phyloP scores from a whole-genome alignment of 2,797 vertebrate genomes.

The Stomatorhinus walkeri region DNA sequence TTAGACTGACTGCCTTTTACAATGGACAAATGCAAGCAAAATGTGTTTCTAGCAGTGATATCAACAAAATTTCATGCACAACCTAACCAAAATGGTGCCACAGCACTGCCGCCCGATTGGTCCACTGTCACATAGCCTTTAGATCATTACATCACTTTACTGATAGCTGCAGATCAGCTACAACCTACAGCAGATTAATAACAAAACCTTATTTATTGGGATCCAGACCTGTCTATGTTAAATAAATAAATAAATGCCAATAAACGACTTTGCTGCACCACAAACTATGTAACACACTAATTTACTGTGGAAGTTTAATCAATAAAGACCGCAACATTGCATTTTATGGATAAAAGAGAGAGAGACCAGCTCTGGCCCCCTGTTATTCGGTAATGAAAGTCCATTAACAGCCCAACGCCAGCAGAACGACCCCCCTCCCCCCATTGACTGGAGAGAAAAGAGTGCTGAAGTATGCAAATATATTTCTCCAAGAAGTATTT shows the following conservation, averaged over 20 bases:
- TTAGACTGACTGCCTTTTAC: background rate
- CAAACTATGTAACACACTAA: background rate
- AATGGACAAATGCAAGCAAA: background rate
- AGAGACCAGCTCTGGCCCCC: background rate
- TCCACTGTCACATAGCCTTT: background rate
- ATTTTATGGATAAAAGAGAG: background rate
- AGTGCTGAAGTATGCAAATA: background rate
- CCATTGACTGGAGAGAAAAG: background rate
- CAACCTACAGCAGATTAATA: background rate
- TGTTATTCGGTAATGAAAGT: background rate
- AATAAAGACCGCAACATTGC: background rate
- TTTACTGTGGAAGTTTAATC: slow-evolving; percentile 9
- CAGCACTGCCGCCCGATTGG: background rate
- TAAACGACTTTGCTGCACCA: background rate
- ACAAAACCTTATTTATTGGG: background rate
- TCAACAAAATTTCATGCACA: background rate
- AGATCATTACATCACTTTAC: background rate
- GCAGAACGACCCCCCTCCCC: background rate
- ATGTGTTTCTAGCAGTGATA: background rate
- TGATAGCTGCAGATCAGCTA: background rate
- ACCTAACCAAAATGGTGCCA: background rate
- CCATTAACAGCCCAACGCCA: background rate
- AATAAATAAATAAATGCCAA: background rate
- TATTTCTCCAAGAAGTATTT: background rate
- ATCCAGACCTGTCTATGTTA: background rate